phyloP scores from a whole-genome alignment of 2,888 invertebrate species.

The Chelonus formosanus region DNA sequence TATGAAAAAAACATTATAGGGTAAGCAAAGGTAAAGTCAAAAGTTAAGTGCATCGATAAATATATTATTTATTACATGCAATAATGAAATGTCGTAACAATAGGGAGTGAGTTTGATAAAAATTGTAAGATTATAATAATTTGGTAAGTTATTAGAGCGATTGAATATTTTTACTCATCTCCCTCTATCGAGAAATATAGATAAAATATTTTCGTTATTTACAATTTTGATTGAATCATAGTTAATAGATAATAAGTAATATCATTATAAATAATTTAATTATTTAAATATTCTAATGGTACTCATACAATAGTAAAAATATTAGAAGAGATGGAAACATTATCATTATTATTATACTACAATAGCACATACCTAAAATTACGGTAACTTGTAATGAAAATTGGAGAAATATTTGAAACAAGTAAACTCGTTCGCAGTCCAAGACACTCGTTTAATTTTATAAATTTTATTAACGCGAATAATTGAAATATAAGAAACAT shows the following conservation, averaged over 20 bases:
- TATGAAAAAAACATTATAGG: not conserved
- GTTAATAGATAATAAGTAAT: constrained; percentile 64
- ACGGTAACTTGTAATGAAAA: no score
- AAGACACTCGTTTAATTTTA: no score
- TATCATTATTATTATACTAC: constrained; percentile 51
- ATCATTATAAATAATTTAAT: constrained; percentile 61
- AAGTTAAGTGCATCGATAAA: constrained; percentile 62
- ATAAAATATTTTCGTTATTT: constrained; percentile 66
- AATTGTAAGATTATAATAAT: constrained; percentile 26
- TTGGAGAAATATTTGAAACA: no score
- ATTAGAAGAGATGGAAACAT: constrained; percentile 62
- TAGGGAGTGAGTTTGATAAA: constrained; percentile 46
- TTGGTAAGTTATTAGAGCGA: constrained; percentile 39
- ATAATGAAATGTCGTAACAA: constrained; percentile 66
- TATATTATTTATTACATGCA: constrained; percentile 66
- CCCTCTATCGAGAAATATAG: constrained; percentile 64
- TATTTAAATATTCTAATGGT: constrained; percentile 50
- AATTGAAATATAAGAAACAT: no score
- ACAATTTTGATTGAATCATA: constrained; percentile 65
- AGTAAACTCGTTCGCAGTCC: no score
- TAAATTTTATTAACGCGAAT: no score
- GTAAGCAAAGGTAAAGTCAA: constrained; percentile 44
- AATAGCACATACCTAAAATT: constrained; percentile 37
- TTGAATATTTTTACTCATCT: constrained; percentile 37
- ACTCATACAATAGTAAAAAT: constrained; percentile 64